phyloP scores from a whole-genome alignment of 2,113 vertebrate species.

The Lagopus leucura region DNA sequence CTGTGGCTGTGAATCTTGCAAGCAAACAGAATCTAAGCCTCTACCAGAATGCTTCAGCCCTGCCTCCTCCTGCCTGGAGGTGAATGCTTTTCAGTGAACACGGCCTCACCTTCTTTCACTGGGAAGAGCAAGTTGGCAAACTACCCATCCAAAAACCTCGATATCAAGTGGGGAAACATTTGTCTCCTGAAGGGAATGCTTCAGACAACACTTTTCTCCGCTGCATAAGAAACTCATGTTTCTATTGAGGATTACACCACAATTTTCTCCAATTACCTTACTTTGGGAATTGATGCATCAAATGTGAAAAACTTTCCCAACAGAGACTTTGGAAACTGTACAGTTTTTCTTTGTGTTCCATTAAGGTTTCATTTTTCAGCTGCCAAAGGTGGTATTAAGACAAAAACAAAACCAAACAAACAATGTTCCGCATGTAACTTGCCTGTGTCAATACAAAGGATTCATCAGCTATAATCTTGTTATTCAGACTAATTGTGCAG shows the following conservation, averaged over 20 bases:
- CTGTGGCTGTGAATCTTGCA: rapidly evolving
- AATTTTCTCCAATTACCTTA: constrained; percentile 47
- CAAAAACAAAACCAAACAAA: neutral
- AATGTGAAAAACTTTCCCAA: constrained; percentile 39
- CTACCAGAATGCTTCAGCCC: rapidly evolving
- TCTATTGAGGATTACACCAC: constrained; percentile 26
- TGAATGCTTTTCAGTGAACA: neutral
- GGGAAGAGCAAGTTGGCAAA: neutral
- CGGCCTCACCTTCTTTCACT: rapidly evolving
- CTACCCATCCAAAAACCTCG: neutral
- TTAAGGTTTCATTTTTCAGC: constrained; percentile 65
- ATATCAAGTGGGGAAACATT: rapidly evolving
- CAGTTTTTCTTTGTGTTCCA: constrained; percentile 59
- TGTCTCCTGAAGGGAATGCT: neutral
- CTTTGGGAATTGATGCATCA: constrained; percentile 54
- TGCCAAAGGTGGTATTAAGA: constrained; percentile 58
- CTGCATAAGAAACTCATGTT: neutral
- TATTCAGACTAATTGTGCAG: neutral
- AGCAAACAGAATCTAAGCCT: neutral
- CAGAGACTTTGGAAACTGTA: constrained; percentile 65
- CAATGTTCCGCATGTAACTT: constrained; percentile 19
- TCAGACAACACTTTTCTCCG: neutral
- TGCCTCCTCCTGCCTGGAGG: neutral
- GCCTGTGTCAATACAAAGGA: neutral
- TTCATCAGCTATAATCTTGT: constrained; percentile 23